These are phyloP conservation scores for Glyphotaelius pellucidus DNA, from an alignment of 2,888 invertebrate species.

Conservation along the genomic window DNA sequence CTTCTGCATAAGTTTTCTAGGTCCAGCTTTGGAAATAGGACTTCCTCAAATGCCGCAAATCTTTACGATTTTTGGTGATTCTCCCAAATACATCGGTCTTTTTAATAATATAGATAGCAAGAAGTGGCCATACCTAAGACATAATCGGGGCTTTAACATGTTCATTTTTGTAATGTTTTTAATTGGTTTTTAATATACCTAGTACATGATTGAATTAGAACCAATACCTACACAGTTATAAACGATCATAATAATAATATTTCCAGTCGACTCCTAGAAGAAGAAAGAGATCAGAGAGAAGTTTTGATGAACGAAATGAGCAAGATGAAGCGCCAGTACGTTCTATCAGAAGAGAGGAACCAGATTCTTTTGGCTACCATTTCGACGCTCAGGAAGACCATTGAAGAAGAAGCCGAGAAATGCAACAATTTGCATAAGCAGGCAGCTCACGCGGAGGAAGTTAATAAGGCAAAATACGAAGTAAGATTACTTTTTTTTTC, in stretches of 20 bases:
- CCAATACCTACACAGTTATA: not conserved
- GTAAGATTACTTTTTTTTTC: conserved; percentile 22
- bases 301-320: conserved; percentile 73
- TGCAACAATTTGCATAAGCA: conserved; percentile 5
- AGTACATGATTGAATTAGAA: too few relatives aligned
- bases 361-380: conserved; percentile 73
- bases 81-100: too few relatives aligned
- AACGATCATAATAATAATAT: conserved; percentile 5
- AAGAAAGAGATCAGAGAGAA: conserved; percentile 71
- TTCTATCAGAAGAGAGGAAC: conserved; percentile 73
- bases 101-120: too few relatives aligned
- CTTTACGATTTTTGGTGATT: too few relatives aligned
- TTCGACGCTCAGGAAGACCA: conserved; percentile 73
- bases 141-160: too few relatives aligned
- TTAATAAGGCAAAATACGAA: conserved; percentile 26
- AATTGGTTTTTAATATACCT: too few relatives aligned
- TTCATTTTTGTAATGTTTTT: too few relatives aligned
- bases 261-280: conserved; percentile 71
- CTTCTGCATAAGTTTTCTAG: too few relatives aligned
- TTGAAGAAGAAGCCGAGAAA: conserved; percentile 76
- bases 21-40: too few relatives aligned
- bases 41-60: too few relatives aligned
- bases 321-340: conserved; percentile 73
- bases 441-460: conserved; percentile 17
- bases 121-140: too few relatives aligned